These are phyloP conservation scores for Erpornis zantholeuca DNA, from an alignment of 2,113 vertebrate genomes.

Conservation along the genomic window DNA sequence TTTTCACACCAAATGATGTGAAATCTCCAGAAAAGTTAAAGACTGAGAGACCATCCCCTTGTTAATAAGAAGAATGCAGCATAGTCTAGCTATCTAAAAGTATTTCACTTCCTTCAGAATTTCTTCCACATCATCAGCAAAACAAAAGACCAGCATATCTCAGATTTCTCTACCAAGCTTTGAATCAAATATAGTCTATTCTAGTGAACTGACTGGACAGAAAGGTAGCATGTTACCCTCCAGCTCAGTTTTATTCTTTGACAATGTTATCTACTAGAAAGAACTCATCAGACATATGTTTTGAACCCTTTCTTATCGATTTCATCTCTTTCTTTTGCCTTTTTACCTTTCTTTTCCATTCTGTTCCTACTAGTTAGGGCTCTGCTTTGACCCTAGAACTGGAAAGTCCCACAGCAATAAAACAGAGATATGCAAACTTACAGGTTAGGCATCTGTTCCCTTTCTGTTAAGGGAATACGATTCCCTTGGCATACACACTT, in stretches of 20 bases:
- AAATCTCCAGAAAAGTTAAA: neutral
- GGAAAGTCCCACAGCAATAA: neutral
- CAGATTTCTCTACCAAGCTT: neutral
- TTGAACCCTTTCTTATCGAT: neutral
- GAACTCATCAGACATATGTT: neutral
- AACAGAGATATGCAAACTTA: neutral
- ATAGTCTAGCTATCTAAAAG: neutral
- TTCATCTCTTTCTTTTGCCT: neutral
- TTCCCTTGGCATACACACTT: neutral
- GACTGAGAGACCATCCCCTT: neutral
- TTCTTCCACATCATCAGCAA: neutral
- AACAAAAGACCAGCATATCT: neutral
- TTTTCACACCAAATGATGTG: neutral
- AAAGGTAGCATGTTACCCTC: neutral
- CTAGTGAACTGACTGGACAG: neutral
- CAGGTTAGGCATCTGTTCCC: neutral
- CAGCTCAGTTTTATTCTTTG: conserved; percentile 5
- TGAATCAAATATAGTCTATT: neutral
- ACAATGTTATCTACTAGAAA: neutral
- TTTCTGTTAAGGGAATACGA: neutral
- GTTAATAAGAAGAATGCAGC: neutral
- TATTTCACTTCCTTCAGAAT: neutral
- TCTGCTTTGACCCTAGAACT: neutral
- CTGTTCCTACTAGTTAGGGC: neutral
- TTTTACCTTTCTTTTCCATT: neutral